These are phyloP conservation scores for Drosophila subpulchrella DNA, from an alignment of 1,140 invertebrate species.

Conservation along the genomic window DNA sequence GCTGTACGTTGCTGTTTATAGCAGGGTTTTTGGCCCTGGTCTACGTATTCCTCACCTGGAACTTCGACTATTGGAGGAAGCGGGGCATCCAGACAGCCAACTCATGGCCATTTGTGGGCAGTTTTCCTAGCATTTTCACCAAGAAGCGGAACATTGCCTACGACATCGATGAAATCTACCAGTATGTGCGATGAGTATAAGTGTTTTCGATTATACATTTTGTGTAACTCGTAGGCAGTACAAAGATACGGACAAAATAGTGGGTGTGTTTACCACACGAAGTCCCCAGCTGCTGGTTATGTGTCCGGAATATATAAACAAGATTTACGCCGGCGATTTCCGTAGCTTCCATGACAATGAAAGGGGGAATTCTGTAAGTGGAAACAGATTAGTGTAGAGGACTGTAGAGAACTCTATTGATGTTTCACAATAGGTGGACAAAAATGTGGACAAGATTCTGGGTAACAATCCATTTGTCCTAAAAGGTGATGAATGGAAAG, in stretches of 20 bases:
- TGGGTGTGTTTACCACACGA: slow-evolving; percentile 57
- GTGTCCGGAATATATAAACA: slow-evolving; percentile 85
- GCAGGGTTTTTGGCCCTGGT: slow-evolving; percentile 35
- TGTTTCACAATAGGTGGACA: slow-evolving; percentile 47
- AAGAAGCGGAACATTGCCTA: slow-evolving; percentile 55
- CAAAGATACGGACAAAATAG: slow-evolving; percentile 50
- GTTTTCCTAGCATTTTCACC: slow-evolving; percentile 59
- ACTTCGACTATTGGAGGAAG: slow-evolving; percentile 80
- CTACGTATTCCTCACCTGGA: slow-evolving; percentile 75
- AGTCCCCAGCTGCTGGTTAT: slow-evolving; percentile 82
- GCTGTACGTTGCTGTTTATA: slow-evolving; percentile 1
- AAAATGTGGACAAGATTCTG: slow-evolving; percentile 81
- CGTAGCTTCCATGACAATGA: slow-evolving; percentile 81
- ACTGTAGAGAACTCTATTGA: slow-evolving; percentile 45
- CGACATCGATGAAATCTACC: slow-evolving; percentile 59
- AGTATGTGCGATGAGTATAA: slow-evolving; percentile 17
- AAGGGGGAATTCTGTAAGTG: slow-evolving; percentile 38
- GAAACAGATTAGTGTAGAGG: neutral
- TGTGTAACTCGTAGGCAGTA: slow-evolving; percentile 27
- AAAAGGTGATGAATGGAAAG: slow-evolving; percentile 86
- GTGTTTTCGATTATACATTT: neutral
- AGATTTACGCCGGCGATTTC: slow-evolving; percentile 85
- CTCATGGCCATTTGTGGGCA: slow-evolving; percentile 69
- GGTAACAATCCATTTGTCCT: slow-evolving; percentile 84
- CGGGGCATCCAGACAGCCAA: slow-evolving; percentile 64